Evolutionary conservation across 2,113 vertebrate genomes (phyloP).

Genomic region (Zosterops hypoxanthus): DNA sequence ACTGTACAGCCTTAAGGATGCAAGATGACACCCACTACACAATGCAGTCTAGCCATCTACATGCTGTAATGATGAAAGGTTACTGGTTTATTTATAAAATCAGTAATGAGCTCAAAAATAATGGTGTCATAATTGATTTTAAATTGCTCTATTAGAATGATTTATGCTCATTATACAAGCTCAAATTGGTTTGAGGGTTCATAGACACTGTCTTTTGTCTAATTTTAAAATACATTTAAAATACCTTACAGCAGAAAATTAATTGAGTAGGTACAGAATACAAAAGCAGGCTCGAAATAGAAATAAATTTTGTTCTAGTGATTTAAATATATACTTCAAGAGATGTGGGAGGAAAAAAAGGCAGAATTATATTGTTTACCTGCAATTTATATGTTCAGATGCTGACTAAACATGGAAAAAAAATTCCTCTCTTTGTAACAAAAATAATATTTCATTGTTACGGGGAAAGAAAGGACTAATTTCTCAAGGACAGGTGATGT

Average conservation of each 20-base stretch:
- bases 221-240: slow-evolving; percentile 58
- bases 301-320: not conserved
- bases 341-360: not conserved
- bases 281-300: not conserved
- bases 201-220: slow-evolving; percentile 22
- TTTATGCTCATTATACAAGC: slow-evolving; percentile 53
- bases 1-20: not conserved
- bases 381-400: not conserved
- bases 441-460: not conserved
- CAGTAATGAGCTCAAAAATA: slow-evolving; percentile 51
- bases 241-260: slow-evolving; percentile 44
- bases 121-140: slow-evolving; percentile 57
- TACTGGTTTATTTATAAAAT: slow-evolving; percentile 65
- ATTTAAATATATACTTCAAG: not conserved
- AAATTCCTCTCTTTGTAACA: not conserved
- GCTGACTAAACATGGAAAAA: not conserved
- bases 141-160: slow-evolving; percentile 68
- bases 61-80: slow-evolving; percentile 2
- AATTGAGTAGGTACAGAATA: not conserved
- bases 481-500: not conserved
- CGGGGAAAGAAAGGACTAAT: not conserved
- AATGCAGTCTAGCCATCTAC: not conserved
- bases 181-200: slow-evolving; percentile 59
- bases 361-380: not conserved
- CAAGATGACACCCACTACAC: not conserved